These are phyloP conservation scores for Drosophila lutescens DNA, from an alignment of 2,888 invertebrate species.

Conservation along the genomic window DNA sequence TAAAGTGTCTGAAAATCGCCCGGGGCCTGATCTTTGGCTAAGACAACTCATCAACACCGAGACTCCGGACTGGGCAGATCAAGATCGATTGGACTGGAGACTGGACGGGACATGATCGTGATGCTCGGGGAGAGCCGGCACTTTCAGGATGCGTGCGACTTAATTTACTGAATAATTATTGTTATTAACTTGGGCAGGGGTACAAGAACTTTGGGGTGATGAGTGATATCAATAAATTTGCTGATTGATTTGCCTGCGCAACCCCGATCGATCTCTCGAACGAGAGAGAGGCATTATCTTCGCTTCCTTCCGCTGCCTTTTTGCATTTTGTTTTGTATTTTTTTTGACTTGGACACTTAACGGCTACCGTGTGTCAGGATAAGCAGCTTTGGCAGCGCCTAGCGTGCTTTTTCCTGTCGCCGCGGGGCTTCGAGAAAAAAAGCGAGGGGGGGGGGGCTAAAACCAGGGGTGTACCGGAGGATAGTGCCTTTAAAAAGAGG, in stretches of 20 bases:
- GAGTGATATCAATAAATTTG: slow-evolving; percentile 53
- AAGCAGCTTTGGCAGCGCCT: slow-evolving; percentile 63
- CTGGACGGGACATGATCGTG: slow-evolving; percentile 47
- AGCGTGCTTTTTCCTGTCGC: slow-evolving; percentile 74
- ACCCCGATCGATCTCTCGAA: slow-evolving; percentile 6
- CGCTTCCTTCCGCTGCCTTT: slow-evolving; percentile 26
- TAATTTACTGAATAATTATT: slow-evolving; percentile 82
- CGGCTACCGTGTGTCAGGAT: slow-evolving; percentile 72
- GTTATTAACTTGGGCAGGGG: slow-evolving; percentile 75
- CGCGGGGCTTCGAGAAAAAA: slow-evolving; percentile 53
- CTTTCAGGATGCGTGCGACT: slow-evolving; percentile 63
- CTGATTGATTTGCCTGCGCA: slow-evolving; percentile 45
- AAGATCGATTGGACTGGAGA: slow-evolving; percentile 26
- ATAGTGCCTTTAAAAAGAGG: slow-evolving; percentile 41
- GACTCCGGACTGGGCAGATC: slow-evolving; percentile 17
- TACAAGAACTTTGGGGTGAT: slow-evolving; percentile 24
- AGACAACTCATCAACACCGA: slow-evolving; percentile 28
- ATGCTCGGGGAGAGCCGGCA: not conserved
- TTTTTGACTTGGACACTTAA: slow-evolving; percentile 61
- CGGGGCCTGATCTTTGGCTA: slow-evolving; percentile 4
- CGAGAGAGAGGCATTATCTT: slow-evolving; percentile 13
- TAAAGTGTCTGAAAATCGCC: slow-evolving; percentile 6
- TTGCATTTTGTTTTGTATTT: slow-evolving; percentile 1
- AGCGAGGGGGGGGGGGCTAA: not conserved
- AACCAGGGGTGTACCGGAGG: slow-evolving; percentile 3